Evolutionary conservation across 2,797 vertebrate genomes (phyloP).

Genomic region (Silurus lanzhouensis): DNA sequence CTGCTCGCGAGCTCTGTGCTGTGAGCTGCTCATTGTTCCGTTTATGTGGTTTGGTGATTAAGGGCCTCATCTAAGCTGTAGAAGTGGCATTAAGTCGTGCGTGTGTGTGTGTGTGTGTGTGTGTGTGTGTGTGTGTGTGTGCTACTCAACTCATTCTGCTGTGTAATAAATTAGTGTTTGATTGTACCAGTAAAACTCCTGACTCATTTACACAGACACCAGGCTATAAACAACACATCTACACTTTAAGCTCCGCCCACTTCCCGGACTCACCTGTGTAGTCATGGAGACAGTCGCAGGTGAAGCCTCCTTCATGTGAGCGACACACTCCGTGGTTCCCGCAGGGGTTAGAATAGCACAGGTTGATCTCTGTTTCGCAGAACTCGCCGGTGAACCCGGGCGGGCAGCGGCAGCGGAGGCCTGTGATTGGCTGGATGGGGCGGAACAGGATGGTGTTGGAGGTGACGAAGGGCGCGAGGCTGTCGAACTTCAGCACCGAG

Average conservation of each 20-base stretch:
- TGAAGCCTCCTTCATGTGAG: slow-evolving; percentile 90
- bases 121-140: not conserved
- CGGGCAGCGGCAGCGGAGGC: slow-evolving; percentile 92
- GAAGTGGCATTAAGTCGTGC: not conserved
- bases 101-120: not conserved
- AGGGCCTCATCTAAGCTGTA: not conserved
- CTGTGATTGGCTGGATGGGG: slow-evolving; percentile 90
- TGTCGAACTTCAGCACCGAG: slow-evolving; percentile 92
- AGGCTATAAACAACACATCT: not conserved
- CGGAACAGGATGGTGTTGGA: slow-evolving; percentile 93
- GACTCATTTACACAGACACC: not conserved
- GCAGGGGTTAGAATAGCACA: slow-evolving; percentile 94
- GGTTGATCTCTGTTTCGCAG: slow-evolving; percentile 94
- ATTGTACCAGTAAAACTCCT: not conserved
- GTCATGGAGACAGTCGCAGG: slow-evolving; percentile 87
- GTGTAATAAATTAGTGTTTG: not conserved
- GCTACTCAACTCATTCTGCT: too few species aligned
- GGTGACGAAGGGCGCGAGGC: slow-evolving; percentile 89
- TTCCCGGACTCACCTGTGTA: slow-evolving; percentile 84
- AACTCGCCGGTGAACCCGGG: slow-evolving; percentile 92
- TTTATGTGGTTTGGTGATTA: not conserved
- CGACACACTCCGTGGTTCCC: slow-evolving; percentile 83
- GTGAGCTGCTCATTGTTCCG: not conserved
- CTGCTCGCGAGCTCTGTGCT: not conserved
- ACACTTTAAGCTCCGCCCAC: slow-evolving; percentile 7